A percentile compares a stretch with the other conserved stretches of the same genome.
Conservation (phyloP, 2,888 invertebrate genomes). For the Lampropteryx suffumata region DNA sequence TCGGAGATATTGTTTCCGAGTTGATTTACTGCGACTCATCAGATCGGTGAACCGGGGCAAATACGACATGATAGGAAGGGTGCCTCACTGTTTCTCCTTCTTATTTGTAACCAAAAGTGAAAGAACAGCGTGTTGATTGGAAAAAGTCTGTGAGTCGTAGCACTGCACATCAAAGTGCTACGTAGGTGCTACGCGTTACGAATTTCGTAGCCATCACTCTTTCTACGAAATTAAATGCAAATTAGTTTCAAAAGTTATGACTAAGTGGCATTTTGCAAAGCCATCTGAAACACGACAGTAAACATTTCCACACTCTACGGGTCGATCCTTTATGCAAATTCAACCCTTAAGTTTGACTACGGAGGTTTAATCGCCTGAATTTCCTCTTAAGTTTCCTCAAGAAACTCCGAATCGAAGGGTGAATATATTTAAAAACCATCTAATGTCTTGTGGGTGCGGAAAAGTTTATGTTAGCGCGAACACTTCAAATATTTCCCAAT, state of each 20-base stretch:
- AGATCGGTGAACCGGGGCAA: constrained; percentile 31
- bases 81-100: constrained; percentile 8
- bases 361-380: constrained; percentile 74
- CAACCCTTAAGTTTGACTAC: constrained; percentile 75
- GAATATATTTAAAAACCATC: constrained; percentile 81
- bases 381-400: constrained; percentile 64
- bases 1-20: constrained; percentile 36
- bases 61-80: constrained; percentile 30
- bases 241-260: constrained; percentile 24
- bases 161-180: constrained; percentile 4
- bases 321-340: constrained; percentile 74
- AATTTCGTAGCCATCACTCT: background rate
- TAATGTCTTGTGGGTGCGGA: constrained; percentile 69
- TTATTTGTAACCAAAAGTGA: no score
- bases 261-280: constrained; percentile 29
- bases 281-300: constrained; percentile 30
- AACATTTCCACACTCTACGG: constrained; percentile 35
- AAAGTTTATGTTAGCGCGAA: constrained; percentile 66
- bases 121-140: no score
- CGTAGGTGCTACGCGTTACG: constrained; percentile 6
- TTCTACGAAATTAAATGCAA: constrained; percentile 23
- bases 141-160: no score
- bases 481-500: constrained; percentile 56
- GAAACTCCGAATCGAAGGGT: constrained; percentile 75
- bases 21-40: constrained; percentile 39